Evolutionary conservation across 2,888 invertebrate genomes (phyloP).

Genomic region (Pilophorus perplexus): DNA sequence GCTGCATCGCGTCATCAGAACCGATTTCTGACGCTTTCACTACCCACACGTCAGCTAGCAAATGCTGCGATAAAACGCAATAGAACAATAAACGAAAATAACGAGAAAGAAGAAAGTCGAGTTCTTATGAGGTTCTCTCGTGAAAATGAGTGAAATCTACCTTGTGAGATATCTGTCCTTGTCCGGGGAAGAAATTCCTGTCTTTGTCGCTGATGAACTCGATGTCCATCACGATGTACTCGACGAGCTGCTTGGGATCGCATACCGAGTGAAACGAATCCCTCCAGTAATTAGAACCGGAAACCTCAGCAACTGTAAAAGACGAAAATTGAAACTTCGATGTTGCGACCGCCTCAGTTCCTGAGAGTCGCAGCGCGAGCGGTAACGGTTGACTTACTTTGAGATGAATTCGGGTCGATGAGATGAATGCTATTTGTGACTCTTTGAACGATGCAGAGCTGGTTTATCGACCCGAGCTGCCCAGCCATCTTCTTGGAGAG

Average conservation of each 20-base stretch:
- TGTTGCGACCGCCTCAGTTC: too few species aligned
- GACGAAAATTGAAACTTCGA: not conserved
- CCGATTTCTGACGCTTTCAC: constrained; percentile 85
- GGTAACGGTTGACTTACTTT: constrained; percentile 64
- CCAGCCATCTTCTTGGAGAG: constrained; percentile 81
- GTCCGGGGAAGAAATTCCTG: constrained; percentile 77
- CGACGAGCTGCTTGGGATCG: constrained; percentile 83
- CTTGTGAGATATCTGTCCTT: constrained; percentile 80
- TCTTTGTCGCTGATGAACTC: constrained; percentile 75
- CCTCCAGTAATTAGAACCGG: constrained; percentile 77
- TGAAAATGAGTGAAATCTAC: too few species aligned
- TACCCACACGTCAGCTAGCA: constrained; percentile 90
- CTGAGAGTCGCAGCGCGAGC: too few species aligned
- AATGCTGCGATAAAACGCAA: constrained; percentile 65
- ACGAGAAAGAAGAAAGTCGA: too few species aligned
- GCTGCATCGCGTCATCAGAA: constrained; percentile 73
- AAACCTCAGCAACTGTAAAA: constrained; percentile 75
- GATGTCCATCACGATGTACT: constrained; percentile 93
- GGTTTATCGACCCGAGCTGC: constrained; percentile 81
- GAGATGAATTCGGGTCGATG: constrained; percentile 85
- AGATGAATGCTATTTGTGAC: constrained; percentile 88
- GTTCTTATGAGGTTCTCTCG: too few species aligned
- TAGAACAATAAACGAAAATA: too few species aligned
- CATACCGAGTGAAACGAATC: constrained; percentile 83
- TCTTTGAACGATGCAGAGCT: constrained; percentile 82